These are phyloP conservation scores for Chauna torquata DNA, from an alignment of 2,113 vertebrate genomes.

Conservation along the genomic window DNA sequence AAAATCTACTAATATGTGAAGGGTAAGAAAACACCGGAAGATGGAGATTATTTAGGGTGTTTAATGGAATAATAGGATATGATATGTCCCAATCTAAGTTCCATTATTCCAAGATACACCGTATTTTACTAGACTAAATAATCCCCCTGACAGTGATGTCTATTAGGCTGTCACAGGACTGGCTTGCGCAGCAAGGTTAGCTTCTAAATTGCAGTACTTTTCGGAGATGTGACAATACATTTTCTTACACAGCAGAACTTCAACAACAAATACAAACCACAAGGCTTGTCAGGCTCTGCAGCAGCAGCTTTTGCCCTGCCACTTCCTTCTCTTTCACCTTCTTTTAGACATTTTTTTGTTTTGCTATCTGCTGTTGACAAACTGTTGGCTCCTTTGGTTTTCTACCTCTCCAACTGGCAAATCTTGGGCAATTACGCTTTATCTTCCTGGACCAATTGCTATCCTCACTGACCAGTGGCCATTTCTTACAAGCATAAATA, in stretches of 20 bases:
- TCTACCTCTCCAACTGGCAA: background rate
- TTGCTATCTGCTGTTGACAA: background rate
- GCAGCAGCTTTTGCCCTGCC: background rate
- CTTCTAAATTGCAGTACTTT: background rate
- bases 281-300: background rate
- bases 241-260: background rate
- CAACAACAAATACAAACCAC: background rate
- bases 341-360: background rate
- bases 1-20: background rate
- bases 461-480: background rate
- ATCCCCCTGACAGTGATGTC: background rate
- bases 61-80: background rate
- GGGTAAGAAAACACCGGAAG: background rate
- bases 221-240: background rate
- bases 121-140: background rate
- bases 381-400: background rate
- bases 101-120: background rate
- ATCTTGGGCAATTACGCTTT: background rate
- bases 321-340: background rate
- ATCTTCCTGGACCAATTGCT: background rate
- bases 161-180: background rate
- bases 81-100: background rate
- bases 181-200: background rate
- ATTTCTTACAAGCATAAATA: background rate
- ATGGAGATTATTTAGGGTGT: background rate